Evolutionary conservation across 2,888 invertebrate genomes (phyloP).

Genomic region (Hydroisotoma schaefferi): DNA sequence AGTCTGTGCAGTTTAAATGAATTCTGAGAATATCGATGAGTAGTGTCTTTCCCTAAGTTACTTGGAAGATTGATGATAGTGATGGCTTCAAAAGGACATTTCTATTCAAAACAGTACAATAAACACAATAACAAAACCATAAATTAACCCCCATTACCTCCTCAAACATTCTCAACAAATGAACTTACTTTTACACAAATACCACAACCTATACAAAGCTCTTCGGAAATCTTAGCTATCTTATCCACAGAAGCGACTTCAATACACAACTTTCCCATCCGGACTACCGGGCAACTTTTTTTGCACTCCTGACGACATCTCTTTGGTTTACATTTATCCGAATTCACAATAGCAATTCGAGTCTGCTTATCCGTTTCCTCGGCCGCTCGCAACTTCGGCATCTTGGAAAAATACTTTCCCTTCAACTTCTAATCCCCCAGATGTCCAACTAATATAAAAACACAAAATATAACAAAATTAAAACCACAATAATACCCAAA

Average conservation of each 20-base stretch:
- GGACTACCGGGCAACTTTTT: constrained; percentile 95
- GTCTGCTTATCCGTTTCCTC: constrained; percentile 91
- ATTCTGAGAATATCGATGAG: constrained; percentile 97
- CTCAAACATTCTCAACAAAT: too few relatives aligned
- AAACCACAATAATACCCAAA: too few relatives aligned
- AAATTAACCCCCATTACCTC: background rate
- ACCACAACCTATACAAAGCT: constrained; percentile 98
- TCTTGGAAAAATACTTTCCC: constrained; percentile 49
- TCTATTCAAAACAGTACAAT: constrained; percentile 60
- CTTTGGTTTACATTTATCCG: constrained; percentile 98
- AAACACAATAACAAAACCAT: background rate
- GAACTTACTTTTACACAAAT: constrained; percentile 89
- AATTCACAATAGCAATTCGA: constrained; percentile 95
- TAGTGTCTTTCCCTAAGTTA: constrained; percentile 96
- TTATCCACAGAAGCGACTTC: constrained; percentile 94
- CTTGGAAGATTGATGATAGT: constrained; percentile 98
- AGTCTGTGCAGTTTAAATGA: constrained; percentile 97
- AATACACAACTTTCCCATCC: constrained; percentile 99
- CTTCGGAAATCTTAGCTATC: constrained; percentile 95
- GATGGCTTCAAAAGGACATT: constrained; percentile 99
- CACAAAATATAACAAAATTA: too few relatives aligned
- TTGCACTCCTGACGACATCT: constrained; percentile 99
- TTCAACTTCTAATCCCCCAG: too few relatives aligned
- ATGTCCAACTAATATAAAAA: too few relatives aligned
- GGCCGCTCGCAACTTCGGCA: constrained; percentile 65